phyloP scores from a whole-genome alignment of 2,797 vertebrate genomes.

The Gymnocypris eckloni region DNA sequence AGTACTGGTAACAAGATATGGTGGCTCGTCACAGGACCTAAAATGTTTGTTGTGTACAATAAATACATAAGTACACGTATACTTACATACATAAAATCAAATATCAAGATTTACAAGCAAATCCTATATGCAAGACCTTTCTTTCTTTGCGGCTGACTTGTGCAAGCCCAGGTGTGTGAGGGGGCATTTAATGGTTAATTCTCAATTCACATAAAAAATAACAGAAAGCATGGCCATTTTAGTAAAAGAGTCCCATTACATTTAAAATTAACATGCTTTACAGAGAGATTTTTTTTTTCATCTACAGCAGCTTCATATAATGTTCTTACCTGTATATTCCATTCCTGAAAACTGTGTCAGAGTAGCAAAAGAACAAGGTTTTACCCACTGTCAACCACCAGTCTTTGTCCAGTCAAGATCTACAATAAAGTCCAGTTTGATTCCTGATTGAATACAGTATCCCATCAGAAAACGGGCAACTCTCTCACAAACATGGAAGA shows the following conservation, averaged over 20 bases:
- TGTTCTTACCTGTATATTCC: slow-evolving; percentile 46
- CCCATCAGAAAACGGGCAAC: background rate
- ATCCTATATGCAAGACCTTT: background rate
- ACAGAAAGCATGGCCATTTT: background rate
- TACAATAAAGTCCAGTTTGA: slow-evolving; percentile 23
- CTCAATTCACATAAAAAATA: background rate
- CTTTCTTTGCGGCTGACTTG: background rate
- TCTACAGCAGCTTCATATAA: background rate
- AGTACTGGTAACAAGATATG: background rate
- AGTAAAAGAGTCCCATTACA: background rate
- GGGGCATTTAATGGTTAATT: background rate
- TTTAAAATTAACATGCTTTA: background rate
- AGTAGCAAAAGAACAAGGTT: background rate
- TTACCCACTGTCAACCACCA: background rate
- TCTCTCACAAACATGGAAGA: background rate
- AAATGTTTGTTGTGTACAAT: background rate
- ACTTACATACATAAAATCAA: background rate
- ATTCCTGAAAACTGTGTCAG: background rate
- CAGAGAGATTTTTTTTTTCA: background rate
- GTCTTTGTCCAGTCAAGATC: slow-evolving; percentile 1
- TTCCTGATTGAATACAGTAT: background rate
- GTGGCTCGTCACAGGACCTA: background rate
- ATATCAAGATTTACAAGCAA: background rate
- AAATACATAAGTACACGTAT: background rate
- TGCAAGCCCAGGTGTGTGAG: background rate